Evolutionary conservation across 2,888 invertebrate species (phyloP).

Genomic region (Agrotis exclamationis): DNA sequence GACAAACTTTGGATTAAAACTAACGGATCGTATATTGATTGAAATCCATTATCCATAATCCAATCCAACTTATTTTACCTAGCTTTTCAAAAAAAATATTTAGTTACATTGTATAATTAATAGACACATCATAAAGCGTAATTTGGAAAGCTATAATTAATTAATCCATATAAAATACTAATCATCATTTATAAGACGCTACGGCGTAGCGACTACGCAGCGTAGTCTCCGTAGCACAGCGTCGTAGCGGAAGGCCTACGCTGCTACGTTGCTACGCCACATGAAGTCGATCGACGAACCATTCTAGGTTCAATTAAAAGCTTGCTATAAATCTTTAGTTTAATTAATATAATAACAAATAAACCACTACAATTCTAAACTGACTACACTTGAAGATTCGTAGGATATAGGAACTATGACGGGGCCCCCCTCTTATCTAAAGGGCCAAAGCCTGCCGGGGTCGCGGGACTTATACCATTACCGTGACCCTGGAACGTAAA

Average conservation of each 20-base stretch:
- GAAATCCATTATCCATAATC: background rate
- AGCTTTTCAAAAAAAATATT: background rate
- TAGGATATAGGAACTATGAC: too few relatives aligned
- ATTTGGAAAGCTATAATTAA: background rate
- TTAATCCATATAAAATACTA: background rate
- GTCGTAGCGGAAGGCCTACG: slow-evolving; percentile 41
- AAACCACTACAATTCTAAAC: too few relatives aligned
- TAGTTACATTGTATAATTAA: background rate
- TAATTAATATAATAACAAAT: too few relatives aligned
- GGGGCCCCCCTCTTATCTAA: too few relatives aligned
- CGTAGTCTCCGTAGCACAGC: slow-evolving; percentile 28
- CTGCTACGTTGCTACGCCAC: slow-evolving; percentile 23
- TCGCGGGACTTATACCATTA: too few relatives aligned
- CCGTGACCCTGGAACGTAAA: too few relatives aligned
- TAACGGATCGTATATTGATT: slow-evolving; percentile 11
- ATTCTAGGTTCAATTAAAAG: too few relatives aligned
- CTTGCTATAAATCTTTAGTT: too few relatives aligned
- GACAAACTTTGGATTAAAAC: slow-evolving; percentile 5
- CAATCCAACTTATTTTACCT: background rate
- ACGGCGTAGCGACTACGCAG: slow-evolving; percentile 11
- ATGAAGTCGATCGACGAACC: too few relatives aligned
- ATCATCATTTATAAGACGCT: background rate
- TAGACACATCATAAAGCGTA: background rate
- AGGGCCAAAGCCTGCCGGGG: too few relatives aligned
- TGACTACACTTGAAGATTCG: too few relatives aligned